Base-by-base conservation (phyloP, 2,888 invertebrate genomes). In the Apotomis turbidana region DNA sequence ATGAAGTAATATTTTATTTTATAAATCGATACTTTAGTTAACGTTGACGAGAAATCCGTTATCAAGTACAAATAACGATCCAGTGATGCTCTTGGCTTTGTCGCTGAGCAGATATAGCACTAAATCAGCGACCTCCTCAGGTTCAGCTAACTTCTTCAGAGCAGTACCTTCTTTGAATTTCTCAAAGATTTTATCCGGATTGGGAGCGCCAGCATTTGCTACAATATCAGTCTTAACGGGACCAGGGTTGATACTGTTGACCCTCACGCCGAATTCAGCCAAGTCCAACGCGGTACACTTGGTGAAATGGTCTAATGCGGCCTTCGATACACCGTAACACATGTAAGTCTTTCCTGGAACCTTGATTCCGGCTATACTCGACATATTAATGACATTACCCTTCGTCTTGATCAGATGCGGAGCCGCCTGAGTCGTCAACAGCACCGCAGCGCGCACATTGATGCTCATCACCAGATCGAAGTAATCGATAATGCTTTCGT, bases 31-130 rank as follows among this genome's bases (percentile, higher is more conserved):
- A 27, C 27, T 27, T 27, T 27, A 27, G 27, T 27, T 27, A 27
- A 27, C 27, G 27, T 27, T 27, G 6, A 44, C 5, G 44, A 44
- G 44, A 6, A 44, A 6, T 6, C 49, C 49, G 9, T 49, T 49
- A 10, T 49, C 49, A 9, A 49, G 3, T 9, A 49, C 49, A 49
- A 49, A 57, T 57, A 13, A 27, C 8, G 15, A 27, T 36, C 57
- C 57, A 57, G 57, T 57, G 36, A 57, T 57, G 36, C 57, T 57
- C 57, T 57, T 57, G 9, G 57, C 57, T 12, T 57, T 57, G n/a
- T 36, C 36, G 36, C 57, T 57, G 8, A 13, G 13, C 57, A 57
- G 12, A 9, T 57, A 57, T 36, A 57, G 57, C 9, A 57, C n/a
- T 10, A 57, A 57, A 27, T 57, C 57, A n/a, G 15, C 57, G 36